Evolutionary conservation across 2,113 vertebrate genomes (phyloP).

Genomic region (Gasterosteus nipponicus): DNA sequence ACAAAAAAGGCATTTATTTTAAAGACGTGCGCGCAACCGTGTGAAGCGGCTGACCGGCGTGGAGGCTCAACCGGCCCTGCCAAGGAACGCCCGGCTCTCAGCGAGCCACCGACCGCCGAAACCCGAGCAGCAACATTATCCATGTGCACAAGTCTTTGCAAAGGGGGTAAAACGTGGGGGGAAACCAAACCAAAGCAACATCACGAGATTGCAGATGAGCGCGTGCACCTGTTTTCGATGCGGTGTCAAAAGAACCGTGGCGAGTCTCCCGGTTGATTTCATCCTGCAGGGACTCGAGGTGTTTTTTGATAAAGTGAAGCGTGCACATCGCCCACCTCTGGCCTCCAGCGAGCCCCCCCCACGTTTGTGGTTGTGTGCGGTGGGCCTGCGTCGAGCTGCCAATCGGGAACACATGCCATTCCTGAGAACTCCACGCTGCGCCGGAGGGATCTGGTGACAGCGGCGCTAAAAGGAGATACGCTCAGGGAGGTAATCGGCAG

Average conservation of each 20-base stretch:
- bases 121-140: conserved; percentile 57
- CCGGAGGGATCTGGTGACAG: conserved; percentile 77
- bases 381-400: conserved; percentile 58
- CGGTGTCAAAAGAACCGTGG: neutral
- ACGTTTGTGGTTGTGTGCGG: conserved; percentile 63
- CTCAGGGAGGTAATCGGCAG: conserved; percentile 34
- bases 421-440: conserved; percentile 55
- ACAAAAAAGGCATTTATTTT: neutral
- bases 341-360: conserved; percentile 34
- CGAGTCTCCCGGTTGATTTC: neutral
- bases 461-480: conserved; percentile 77
- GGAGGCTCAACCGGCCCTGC: conserved; percentile 17
- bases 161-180: neutral
- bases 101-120: conserved; percentile 52
- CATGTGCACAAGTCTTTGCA: conserved; percentile 18
- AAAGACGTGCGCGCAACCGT: neutral
- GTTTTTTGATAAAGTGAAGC: conserved; percentile 26
- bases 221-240: conserved; percentile 21
- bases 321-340: conserved; percentile 19
- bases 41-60: conserved; percentile 4
- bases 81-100: conserved; percentile 45
- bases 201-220: conserved; percentile 11
- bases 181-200: too few relatives aligned
- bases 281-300: neutral
- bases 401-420: conserved; percentile 75